Evolutionary conservation across 2,797 vertebrate genomes (phyloP).

Genomic region (Falco naumanni): DNA sequence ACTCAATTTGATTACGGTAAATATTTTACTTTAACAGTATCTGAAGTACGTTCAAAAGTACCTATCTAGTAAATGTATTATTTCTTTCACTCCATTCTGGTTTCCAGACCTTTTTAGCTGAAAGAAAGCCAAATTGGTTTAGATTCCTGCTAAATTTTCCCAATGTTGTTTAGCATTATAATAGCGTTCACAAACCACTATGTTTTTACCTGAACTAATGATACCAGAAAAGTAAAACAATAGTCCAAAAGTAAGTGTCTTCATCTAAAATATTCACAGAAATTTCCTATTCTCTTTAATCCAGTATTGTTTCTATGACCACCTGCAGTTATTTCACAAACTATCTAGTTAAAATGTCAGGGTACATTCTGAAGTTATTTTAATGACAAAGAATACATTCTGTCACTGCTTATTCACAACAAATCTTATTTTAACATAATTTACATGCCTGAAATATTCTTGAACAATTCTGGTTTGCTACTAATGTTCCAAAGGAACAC

Average conservation of each 20-base stretch:
- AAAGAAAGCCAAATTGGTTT: neutral
- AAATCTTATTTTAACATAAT: neutral
- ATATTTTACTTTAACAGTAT: neutral
- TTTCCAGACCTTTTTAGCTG: neutral
- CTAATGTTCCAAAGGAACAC: neutral
- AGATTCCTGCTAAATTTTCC: neutral
- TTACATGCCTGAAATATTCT: neutral
- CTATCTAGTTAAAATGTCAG: neutral
- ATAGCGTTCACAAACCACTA: neutral
- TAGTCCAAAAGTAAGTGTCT: constrained; percentile 11
- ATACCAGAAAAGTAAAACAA: neutral
- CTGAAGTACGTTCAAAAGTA: neutral
- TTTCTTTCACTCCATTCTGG: neutral
- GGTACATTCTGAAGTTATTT: constrained; percentile 14
- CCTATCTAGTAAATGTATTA: neutral
- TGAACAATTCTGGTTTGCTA: neutral
- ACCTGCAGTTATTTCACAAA: neutral
- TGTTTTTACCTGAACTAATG: constrained; percentile 7
- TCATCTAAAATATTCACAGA: neutral
- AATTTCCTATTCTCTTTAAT: neutral
- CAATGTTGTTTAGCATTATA: neutral
- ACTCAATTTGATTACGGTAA: neutral
- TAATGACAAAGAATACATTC: constrained; percentile 6
- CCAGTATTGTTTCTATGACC: constrained; percentile 20
- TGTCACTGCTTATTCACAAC: neutral